Percentiles rank a stretch among this genome's conserved stretches.
phyloP scores from a whole-genome alignment of 2,888 invertebrate genomes.

The Oscheius sp. region DNA sequence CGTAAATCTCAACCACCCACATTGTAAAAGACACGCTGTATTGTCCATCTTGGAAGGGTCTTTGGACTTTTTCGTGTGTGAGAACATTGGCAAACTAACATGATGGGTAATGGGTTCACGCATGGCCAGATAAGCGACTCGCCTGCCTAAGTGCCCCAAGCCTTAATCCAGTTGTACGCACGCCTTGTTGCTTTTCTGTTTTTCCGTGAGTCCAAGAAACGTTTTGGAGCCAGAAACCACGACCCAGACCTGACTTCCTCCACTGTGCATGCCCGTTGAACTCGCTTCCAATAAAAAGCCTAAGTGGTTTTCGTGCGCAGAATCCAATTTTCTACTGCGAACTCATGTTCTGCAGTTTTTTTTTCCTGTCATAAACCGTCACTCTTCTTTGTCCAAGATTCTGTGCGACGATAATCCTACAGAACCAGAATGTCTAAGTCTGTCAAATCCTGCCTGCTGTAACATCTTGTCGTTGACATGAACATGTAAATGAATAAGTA shows the following conservation, averaged over 20 bases:
- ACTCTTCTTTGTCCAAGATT: neutral
- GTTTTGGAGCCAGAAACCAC: neutral
- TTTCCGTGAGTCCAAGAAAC: neutral
- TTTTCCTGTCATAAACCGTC: neutral
- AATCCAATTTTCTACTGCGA: conserved; percentile 29
- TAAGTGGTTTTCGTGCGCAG: conserved; percentile 19
- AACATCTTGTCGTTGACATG: conserved; percentile 20
- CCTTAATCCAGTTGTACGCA: conserved; percentile 24
- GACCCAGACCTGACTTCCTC: neutral
- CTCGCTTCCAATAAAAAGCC: conserved; percentile 5
- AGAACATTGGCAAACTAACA: conserved; percentile 29
- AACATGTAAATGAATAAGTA: conserved; percentile 36
- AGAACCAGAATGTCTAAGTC: conserved; percentile 7
- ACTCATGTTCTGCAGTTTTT: conserved; percentile 4
- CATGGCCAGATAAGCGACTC: conserved; percentile 32
- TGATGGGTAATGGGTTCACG: conserved; percentile 38
- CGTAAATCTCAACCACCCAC: conserved; percentile 7
- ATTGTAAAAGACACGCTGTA: neutral
- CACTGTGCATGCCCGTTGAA: conserved; percentile 12
- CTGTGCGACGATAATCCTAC: neutral
- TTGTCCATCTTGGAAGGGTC: neutral
- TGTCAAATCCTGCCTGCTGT: neutral
- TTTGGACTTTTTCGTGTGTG: conserved; percentile 3
- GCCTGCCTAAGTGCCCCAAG: conserved; percentile 31
- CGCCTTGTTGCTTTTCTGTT: neutral